These are phyloP conservation scores for Anarsia innoxiella DNA, from an alignment of 2,888 invertebrate species.

Conservation along the genomic window DNA sequence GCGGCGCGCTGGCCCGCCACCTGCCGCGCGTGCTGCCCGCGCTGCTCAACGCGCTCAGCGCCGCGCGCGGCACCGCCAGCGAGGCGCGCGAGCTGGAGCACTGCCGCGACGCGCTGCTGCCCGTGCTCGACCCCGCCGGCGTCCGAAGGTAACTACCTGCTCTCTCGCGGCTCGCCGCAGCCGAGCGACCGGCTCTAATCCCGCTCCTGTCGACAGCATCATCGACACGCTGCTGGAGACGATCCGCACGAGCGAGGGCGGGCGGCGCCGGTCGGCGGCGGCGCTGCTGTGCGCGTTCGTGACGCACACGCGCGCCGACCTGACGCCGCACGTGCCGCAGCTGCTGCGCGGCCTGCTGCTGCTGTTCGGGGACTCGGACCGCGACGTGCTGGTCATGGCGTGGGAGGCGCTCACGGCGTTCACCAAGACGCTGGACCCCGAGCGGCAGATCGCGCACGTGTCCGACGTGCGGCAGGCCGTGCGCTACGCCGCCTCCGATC, in stretches of 20 bases:
- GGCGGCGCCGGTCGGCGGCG: conserved; percentile 85
- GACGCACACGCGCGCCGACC: conserved; percentile 90
- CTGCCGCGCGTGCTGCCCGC: conserved; percentile 95
- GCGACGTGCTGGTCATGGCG: conserved; percentile 81
- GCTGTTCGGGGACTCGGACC: conserved; percentile 88
- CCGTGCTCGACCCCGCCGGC: conserved; percentile 91
- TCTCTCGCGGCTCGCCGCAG: conserved; percentile 35
- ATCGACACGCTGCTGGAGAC: conserved; percentile 87
- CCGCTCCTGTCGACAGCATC: conserved; percentile 30
- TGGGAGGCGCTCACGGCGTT: conserved; percentile 94
- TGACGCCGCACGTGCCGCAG: conserved; percentile 90
- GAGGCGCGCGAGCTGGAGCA: conserved; percentile 89
- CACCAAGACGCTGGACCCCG: conserved; percentile 89
- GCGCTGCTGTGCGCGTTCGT: conserved; percentile 94
- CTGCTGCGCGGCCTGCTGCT: conserved; percentile 87
- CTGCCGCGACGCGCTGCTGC: conserved; percentile 93
- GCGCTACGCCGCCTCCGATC: conserved; percentile 90
- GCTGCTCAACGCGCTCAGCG: conserved; percentile 83
- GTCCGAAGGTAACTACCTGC: conserved; percentile 89
- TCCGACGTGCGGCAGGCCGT: conserved; percentile 94
- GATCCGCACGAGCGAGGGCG: conserved; percentile 80
- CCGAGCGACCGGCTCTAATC: no score
- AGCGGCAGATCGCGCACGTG: conserved; percentile 90
- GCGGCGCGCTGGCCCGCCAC: conserved; percentile 92
- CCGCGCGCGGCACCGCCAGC: conserved; percentile 78